These are phyloP conservation scores for Ormyrus rosae DNA, from an alignment of 2,888 invertebrate genomes.

Conservation along the genomic window DNA sequence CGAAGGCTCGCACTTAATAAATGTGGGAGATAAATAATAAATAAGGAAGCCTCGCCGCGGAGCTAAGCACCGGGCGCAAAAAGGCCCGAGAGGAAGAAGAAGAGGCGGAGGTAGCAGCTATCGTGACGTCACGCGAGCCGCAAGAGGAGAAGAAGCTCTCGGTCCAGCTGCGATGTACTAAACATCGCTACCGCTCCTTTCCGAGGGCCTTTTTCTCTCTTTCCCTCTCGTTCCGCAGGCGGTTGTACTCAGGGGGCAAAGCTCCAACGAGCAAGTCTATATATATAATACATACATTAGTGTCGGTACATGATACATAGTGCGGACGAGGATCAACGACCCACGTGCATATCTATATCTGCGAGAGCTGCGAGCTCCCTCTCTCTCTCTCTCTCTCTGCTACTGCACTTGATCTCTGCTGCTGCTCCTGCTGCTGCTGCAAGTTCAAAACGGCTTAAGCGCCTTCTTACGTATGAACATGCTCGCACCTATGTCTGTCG, in stretches of 20 bases:
- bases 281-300: conserved; percentile 48
- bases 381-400: conserved; percentile 23
- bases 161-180: conserved; percentile 22
- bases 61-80: conserved; percentile 1
- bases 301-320: conserved; percentile 50
- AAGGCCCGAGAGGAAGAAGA: conserved; percentile 1
- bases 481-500: conserved; percentile 12
- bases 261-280: conserved; percentile 1
- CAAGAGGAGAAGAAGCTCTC: conserved; percentile 14
- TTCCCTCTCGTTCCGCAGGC: background rate
- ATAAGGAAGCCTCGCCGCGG: conserved; percentile 9
- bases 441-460: conserved; percentile 41
- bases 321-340: conserved; percentile 46
- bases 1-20: conserved; percentile 34
- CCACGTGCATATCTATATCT: conserved; percentile 30
- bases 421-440: background rate
- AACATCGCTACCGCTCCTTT: conserved; percentile 27
- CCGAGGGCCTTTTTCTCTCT: conserved; percentile 7
- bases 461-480: conserved; percentile 35
- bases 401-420: conserved; percentile 44
- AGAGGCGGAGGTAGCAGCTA: background rate
- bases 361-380: conserved; percentile 6
- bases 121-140: conserved; percentile 37
- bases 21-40: conserved; percentile 31
- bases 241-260: conserved; percentile 4